These are phyloP conservation scores for Corythoichthys intestinalis DNA, from an alignment of 2,113 vertebrate species.

Conservation along the genomic window DNA sequence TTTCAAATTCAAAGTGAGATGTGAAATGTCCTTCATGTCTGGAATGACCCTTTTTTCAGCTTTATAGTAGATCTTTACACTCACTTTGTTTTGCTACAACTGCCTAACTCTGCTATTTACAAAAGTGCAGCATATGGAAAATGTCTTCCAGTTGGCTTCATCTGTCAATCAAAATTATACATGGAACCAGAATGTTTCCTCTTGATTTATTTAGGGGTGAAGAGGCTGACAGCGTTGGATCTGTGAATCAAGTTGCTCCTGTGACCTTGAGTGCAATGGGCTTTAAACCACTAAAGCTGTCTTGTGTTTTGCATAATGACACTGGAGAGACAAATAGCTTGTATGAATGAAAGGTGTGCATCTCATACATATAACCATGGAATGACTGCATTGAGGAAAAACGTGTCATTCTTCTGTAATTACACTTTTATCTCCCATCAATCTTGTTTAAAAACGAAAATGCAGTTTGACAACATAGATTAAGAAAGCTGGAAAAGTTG, in stretches of 20 bases:
- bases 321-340: neutral
- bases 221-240: neutral
- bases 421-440: neutral
- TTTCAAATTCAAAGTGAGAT: no score
- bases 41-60: no score
- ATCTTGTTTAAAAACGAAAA: conserved; percentile 9
- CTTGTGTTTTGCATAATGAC: conserved; percentile 5
- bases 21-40: no score
- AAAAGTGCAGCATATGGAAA: conserved; percentile 4
- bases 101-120: neutral
- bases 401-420: neutral
- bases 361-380: neutral
- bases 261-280: neutral
- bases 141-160: neutral
- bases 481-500: neutral
- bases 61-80: no score
- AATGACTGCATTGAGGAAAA: neutral
- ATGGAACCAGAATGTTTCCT: neutral
- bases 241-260: neutral
- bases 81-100: no score
- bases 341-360: neutral
- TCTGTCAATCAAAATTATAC: neutral
- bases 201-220: neutral
- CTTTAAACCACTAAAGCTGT: neutral
- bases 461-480: neutral